Evolutionary conservation across 2,888 invertebrate genomes (phyloP).

Genomic region (Drosophila setosimentum): DNA sequence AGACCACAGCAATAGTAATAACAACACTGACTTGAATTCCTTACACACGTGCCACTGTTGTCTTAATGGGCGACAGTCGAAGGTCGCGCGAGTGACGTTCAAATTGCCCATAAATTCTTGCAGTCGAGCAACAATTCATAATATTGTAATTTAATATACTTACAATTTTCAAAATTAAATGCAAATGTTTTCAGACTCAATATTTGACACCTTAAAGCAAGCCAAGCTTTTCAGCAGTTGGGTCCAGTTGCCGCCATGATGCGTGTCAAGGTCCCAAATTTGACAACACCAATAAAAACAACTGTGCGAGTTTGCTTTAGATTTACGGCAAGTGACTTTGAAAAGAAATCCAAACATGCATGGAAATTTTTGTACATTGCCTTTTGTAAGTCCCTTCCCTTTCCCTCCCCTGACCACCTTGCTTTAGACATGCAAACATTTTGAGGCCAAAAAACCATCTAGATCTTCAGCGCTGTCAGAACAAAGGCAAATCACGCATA

Average conservation of each 20-base stretch:
- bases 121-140: conserved; percentile 27
- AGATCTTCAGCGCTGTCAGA: conserved; percentile 45
- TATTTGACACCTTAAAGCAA: conserved; percentile 57
- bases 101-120: conserved; percentile 9
- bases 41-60: conserved; percentile 17
- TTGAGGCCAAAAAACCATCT: conserved; percentile 25
- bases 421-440: conserved; percentile 53
- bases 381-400: neutral
- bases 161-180: conserved; percentile 49
- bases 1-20: conserved; percentile 14
- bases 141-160: conserved; percentile 59
- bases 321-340: conserved; percentile 37
- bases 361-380: conserved; percentile 4
- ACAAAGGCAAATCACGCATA: conserved; percentile 59
- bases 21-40: conserved; percentile 11
- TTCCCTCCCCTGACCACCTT: neutral
- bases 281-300: conserved; percentile 5
- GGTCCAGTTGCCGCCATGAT: conserved; percentile 10
- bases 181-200: conserved; percentile 65
- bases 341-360: conserved; percentile 13
- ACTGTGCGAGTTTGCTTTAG: conserved; percentile 50
- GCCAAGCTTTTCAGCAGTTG: neutral
- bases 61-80: conserved; percentile 50
- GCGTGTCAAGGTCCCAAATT: conserved; percentile 40
- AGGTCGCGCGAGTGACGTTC: conserved; percentile 39